A percentile compares a stretch with the other conserved stretches of the same genome.
These are phyloP conservation scores for Lichenostomus cassidix DNA, from an alignment of 2,113 vertebrate genomes.

Conservation along the genomic window DNA sequence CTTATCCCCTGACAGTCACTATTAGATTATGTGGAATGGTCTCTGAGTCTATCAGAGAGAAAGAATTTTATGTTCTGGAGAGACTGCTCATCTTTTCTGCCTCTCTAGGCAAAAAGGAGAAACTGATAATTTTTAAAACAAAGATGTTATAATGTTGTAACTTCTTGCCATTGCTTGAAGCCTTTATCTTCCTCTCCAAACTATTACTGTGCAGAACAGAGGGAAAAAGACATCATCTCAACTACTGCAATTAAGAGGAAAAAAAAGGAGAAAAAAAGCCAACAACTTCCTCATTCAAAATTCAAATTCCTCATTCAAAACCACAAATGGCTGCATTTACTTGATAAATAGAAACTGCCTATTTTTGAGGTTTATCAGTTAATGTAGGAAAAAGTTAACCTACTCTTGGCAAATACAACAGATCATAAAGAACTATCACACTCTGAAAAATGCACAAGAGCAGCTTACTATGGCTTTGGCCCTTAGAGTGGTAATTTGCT, in stretches of 20 bases:
- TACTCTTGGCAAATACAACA: not conserved
- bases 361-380: not conserved
- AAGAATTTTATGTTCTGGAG: not conserved
- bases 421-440: not conserved
- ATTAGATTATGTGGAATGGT: not conserved
- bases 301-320: not conserved
- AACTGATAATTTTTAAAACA: not conserved
- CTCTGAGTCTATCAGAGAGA: slow-evolving; percentile 9
- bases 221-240: not conserved
- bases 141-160: not conserved
- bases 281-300: not conserved
- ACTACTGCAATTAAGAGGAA: not conserved
- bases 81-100: not conserved
- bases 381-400: not conserved
- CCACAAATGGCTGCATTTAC: not conserved
- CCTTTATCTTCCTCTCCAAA: not conserved
- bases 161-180: not conserved
- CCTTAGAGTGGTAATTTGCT: not conserved
- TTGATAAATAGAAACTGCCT: not conserved
- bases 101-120: not conserved
- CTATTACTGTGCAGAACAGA: not conserved
- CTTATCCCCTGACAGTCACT: slow-evolving; percentile 23
- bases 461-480: not conserved
- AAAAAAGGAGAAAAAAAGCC: not conserved
- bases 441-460: not conserved